Evolutionary conservation across 2,888 invertebrate genomes (phyloP).

Genomic region (Shargacucullia verbasci): DNA sequence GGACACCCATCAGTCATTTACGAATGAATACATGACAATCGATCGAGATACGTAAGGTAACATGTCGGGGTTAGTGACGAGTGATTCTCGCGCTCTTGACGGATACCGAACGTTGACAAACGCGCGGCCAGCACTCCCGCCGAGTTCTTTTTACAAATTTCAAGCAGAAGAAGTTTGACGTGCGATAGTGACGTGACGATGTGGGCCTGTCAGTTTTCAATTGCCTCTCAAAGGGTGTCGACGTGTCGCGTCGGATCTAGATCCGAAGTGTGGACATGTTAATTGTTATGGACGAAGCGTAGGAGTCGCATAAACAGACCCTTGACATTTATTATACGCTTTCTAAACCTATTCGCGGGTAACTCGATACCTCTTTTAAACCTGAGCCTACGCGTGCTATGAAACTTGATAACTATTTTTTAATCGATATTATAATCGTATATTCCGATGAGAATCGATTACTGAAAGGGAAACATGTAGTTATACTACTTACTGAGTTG

Average conservation of each 20-base stretch:
- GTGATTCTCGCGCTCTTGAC: conserved; percentile 77
- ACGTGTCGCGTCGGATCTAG: conserved; percentile 80
- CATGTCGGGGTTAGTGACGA: conserved; percentile 74
- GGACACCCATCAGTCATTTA: conserved; percentile 82
- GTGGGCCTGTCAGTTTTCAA: conserved; percentile 81
- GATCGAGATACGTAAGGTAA: conserved; percentile 78
- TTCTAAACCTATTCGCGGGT: conserved; percentile 42
- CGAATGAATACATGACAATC: conserved; percentile 81
- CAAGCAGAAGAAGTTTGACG: conserved; percentile 72
- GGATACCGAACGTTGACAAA: conserved; percentile 78
- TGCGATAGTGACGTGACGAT: conserved; percentile 79
- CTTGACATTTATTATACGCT: conserved; percentile 36
- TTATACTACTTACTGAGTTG: conserved; percentile 44
- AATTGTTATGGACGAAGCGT: conserved; percentile 77
- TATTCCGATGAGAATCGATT: conserved; percentile 57
- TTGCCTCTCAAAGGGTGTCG: conserved; percentile 82
- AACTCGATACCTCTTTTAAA: conserved; percentile 36
- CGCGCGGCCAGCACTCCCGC: conserved; percentile 54
- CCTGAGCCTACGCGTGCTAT: conserved; percentile 20
- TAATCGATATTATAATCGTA: conserved; percentile 53
- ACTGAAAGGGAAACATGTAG: conserved; percentile 49
- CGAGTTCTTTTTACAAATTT: conserved; percentile 73
- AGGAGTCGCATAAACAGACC: conserved; percentile 61
- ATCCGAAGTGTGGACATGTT: conserved; percentile 79
- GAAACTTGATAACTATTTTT: conserved; percentile 42